Percentiles rank a stretch among this genome's conserved stretches.
phyloP scores from a whole-genome alignment of 2,888 invertebrate species.

The Thera obeliscata region DNA sequence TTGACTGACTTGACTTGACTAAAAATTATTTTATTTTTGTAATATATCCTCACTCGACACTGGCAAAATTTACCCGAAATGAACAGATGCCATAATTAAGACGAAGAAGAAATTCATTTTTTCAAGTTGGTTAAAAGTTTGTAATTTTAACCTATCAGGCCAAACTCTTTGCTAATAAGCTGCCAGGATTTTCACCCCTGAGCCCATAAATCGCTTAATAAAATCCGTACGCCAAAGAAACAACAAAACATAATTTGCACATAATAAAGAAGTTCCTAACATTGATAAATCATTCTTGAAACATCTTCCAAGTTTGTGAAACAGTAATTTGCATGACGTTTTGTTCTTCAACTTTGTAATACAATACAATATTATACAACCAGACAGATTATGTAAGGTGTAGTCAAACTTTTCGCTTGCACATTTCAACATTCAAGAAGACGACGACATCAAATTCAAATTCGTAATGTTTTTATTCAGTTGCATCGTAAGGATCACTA shows the following conservation, averaged over 20 bases:
- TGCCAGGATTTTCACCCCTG: neutral
- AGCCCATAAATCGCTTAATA: neutral
- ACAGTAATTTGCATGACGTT: slow-evolving; percentile 33
- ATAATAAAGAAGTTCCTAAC: slow-evolving; percentile 29
- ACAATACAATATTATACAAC: neutral
- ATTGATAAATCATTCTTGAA: slow-evolving; percentile 26
- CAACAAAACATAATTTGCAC: slow-evolving; percentile 32
- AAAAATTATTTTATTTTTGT: no score
- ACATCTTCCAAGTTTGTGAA: slow-evolving; percentile 30
- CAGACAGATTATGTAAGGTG: neutral
- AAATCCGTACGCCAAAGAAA: slow-evolving; percentile 15
- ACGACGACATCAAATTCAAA: no score
- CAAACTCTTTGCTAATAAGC: neutral
- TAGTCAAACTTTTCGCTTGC: no score
- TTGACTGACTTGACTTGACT: no score
- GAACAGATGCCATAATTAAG: no score
- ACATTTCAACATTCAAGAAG: no score
- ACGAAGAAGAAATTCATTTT: no score
- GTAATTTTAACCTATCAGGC: neutral
- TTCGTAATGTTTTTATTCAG: no score
- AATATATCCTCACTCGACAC: no score
- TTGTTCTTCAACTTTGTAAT: slow-evolving; percentile 5
- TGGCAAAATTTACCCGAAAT: no score
- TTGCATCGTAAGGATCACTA: slow-evolving; percentile 9
- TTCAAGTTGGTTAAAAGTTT: no score